These are phyloP conservation scores for Drosophila equinoxialis DNA, from an alignment of 1,140 invertebrate genomes.

Conservation along the genomic window DNA sequence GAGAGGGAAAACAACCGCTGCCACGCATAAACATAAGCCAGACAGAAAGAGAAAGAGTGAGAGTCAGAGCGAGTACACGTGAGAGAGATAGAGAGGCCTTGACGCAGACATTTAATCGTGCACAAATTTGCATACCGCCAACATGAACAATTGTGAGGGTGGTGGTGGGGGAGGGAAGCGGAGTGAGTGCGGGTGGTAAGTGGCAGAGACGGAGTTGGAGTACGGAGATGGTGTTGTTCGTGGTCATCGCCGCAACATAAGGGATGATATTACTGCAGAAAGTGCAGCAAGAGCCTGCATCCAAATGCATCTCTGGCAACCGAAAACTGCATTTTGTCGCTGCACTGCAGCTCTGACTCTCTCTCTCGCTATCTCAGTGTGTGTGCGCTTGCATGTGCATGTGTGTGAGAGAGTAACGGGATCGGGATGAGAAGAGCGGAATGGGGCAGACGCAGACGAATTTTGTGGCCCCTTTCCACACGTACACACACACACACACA, in stretches of 20 bases:
- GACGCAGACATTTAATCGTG: constrained; percentile 67
- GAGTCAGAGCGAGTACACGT: constrained; percentile 26
- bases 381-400: not conserved
- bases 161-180: constrained; percentile 14
- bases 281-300: constrained; percentile 49
- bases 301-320: constrained; percentile 33
- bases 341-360: constrained; percentile 17
- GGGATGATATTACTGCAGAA: constrained; percentile 66
- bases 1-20: constrained; percentile 25
- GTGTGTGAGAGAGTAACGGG: constrained; percentile 34
- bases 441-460: constrained; percentile 56
- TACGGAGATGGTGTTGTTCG: constrained; percentile 37
- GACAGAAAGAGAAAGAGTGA: constrained; percentile 52
- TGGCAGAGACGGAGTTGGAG: not conserved
- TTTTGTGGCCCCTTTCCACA: constrained; percentile 42
- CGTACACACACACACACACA: not conserved
- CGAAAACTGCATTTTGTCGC: constrained; percentile 49
- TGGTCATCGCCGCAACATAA: constrained; percentile 53
- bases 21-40: constrained; percentile 53
- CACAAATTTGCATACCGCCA: constrained; percentile 55
- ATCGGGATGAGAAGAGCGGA: constrained; percentile 30
- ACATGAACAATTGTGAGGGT: constrained; percentile 25
- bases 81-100: constrained; percentile 39
- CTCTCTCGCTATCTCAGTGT: not conserved
- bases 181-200: not conserved